Conservation (phyloP, 1,140 invertebrate genomes). For the Drosophila funebris region DNA sequence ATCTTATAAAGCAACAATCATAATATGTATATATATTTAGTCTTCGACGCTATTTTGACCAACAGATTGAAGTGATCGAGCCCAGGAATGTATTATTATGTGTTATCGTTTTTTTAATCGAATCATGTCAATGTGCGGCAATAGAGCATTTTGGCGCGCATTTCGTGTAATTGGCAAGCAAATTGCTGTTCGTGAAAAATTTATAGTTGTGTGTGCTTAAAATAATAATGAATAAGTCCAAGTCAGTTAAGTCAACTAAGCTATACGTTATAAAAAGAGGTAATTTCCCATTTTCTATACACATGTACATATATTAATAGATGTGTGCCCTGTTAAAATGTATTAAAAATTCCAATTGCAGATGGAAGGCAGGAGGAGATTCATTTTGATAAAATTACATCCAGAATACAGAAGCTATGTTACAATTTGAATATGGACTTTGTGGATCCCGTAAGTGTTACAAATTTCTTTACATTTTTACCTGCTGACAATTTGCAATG, state of each 20-base stretch:
- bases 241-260: conserved; percentile 71
- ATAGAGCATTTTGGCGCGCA: conserved; percentile 22
- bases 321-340: background rate
- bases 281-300: background rate
- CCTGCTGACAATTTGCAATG: too few relatives aligned
- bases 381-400: conserved; percentile 99
- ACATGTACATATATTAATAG: conserved; percentile 34
- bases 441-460: conserved; percentile 94
- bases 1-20: too few relatives aligned
- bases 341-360: conserved; percentile 71
- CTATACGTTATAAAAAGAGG: conserved; percentile 84
- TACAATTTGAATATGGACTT: conserved; percentile 98
- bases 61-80: background rate
- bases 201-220: background rate
- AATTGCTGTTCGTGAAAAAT: background rate
- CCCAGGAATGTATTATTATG: background rate
- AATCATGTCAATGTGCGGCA: background rate
- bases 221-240: conserved; percentile 11
- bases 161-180: conserved; percentile 5
- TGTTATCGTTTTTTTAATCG: background rate
- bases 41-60: background rate
- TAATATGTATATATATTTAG: too few relatives aligned
- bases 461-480: background rate
- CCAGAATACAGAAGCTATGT: conserved; percentile 96
- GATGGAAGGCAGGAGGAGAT: conserved; percentile 96